Base-by-base conservation (phyloP, 2,113 vertebrate genomes). In the Anolis sagrei region DNA sequence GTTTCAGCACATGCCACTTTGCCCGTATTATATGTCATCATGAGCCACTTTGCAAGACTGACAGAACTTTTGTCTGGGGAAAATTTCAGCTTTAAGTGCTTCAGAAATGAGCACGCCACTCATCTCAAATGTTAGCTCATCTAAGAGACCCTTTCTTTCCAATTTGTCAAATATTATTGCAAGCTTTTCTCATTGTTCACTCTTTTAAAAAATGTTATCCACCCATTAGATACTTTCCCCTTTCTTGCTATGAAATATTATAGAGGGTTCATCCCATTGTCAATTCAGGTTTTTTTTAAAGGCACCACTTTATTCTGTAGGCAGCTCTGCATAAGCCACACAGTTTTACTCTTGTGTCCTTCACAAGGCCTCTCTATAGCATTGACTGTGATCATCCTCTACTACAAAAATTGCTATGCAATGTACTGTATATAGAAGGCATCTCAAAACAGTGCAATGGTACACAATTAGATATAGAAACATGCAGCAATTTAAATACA, bases 1-100 rank as follows among this genome's bases (percentile, higher is more conserved):
- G 85, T 44, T 61, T 7, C 16, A 61, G 76, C 75, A 48, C 1
- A 0, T 88, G 93, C 87, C 93, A 90, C 80, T 89, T 77, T 72
- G 84, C 91, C 92, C 89, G 62, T 2, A 90, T 32, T 91, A 64
- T 84, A 0, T 81, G 86, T 89, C 94, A 92, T 80, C 0, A 5
- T 21, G 75, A 82, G 77, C 86, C 84, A 73, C 89, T 27, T 77
- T 51, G 75, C 25, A n/a, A 88, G 87, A 89, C 32, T 90, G 93
- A 94, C 90, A 90, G n/a, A 88, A 90, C 85, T 95, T 92, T 62
- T 4, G 84, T 89, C 91, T 90, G 68, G 82, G 89, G 91, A 79
- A 86, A 93, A 92, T 93, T 87, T 90, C 93, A 93, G 91, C 74
- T 92, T 93, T 94, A 93, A 95, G 91, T 94, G 94, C 91, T 91